Percentiles rank a stretch among this genome's conserved stretches.
phyloP scores from a whole-genome alignment of 2,113 vertebrate species.

The Sigmodon hispidus region DNA sequence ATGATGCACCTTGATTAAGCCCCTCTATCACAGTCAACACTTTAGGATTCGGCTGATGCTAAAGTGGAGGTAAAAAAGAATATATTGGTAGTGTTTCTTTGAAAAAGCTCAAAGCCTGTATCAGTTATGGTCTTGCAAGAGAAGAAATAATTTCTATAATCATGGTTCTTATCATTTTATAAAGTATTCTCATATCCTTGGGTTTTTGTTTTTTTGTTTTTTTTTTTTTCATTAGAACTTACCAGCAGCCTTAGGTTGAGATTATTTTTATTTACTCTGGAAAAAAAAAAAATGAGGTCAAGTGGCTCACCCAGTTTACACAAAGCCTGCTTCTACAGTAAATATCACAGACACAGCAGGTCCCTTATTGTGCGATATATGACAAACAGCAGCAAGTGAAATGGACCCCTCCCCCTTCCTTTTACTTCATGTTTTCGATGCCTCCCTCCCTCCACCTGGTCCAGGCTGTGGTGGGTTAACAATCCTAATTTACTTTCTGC shows the following conservation, averaged over 20 bases:
- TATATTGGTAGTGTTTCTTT: conserved; percentile 19
- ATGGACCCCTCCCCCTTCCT: background rate
- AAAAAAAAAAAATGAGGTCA: conserved; percentile 40
- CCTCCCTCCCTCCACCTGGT: background rate
- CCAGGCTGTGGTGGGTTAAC: background rate
- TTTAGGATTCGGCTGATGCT: background rate
- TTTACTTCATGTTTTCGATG: background rate
- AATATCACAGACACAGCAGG: conserved; percentile 5
- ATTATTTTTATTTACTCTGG: conserved; percentile 64
- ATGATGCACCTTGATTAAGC: background rate
- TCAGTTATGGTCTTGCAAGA: background rate
- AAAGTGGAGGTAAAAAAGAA: background rate
- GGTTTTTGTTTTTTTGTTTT: no score
- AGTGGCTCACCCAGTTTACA: background rate
- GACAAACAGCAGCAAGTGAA: background rate
- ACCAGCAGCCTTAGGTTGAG: background rate
- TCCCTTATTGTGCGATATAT: background rate
- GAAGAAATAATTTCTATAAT: background rate
- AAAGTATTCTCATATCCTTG: background rate
- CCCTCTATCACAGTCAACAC: background rate
- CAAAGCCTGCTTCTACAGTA: conserved; percentile 53
- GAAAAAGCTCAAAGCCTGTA: background rate
- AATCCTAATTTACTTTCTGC: conserved; percentile 31
- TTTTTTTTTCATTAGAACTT: conserved; percentile 24
- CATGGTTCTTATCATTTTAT: background rate